A percentile compares a stretch with the other conserved stretches of the same genome.
phyloP scores from a whole-genome alignment of 1,140 invertebrate species.

The Hermetia illucens region DNA sequence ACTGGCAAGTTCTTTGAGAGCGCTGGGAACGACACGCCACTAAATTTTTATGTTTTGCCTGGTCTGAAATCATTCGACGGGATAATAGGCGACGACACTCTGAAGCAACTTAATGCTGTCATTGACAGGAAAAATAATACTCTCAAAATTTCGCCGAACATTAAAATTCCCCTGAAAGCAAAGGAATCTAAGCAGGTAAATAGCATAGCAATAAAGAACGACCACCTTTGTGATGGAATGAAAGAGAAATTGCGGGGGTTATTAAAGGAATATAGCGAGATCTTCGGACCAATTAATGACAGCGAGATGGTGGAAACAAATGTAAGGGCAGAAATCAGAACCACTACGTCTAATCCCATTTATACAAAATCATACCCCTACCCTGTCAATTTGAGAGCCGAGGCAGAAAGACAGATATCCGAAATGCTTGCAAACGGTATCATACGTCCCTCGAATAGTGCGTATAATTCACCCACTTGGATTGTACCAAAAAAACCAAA shows the following conservation, averaged over 20 bases:
- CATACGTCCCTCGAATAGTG: constrained; percentile 3
- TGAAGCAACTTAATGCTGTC: not conserved
- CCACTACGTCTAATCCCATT: constrained; percentile 1
- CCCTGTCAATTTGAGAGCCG: constrained; percentile 1
- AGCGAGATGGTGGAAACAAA: not conserved
- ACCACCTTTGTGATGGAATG: not conserved
- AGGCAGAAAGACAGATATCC: constrained; percentile 1
- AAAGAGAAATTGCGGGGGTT: not conserved
- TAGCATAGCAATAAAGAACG: not conserved
- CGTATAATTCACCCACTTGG: constrained; percentile 10
- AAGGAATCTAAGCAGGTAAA: not conserved
- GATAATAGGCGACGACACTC: not conserved
- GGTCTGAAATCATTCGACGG: not conserved
- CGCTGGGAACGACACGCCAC: too few relatives aligned
- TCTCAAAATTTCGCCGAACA: not conserved
- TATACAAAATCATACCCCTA: constrained; percentile 3
- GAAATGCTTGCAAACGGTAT: not conserved
- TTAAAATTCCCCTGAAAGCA: not conserved
- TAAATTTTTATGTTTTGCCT: constrained; percentile 1
- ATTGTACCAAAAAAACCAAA: constrained; percentile 10
- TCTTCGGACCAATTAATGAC: not conserved
- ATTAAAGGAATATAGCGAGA: not conserved
- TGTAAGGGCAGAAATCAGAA: too few relatives aligned
- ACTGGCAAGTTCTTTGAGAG: too few relatives aligned
- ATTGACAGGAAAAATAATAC: constrained; percentile 3